Evolutionary conservation across 1,140 invertebrate genomes (phyloP).

Genomic region (Rhagoletis zephyria): DNA sequence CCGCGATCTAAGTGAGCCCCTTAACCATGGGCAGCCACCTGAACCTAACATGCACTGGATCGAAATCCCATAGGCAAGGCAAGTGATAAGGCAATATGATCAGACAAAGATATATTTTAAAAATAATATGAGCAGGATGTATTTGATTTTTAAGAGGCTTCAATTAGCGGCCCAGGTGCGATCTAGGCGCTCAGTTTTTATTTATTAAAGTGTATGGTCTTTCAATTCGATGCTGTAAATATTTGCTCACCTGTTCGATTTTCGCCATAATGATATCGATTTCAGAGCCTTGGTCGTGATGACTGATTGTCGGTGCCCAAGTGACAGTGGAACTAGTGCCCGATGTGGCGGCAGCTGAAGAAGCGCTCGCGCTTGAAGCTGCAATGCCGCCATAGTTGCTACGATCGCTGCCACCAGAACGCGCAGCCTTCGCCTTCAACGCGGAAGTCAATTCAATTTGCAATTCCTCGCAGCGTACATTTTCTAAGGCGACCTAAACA

Average conservation of each 20-base stretch:
- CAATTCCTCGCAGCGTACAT: conserved; percentile 90
- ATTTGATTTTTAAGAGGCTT: too few relatives aligned
- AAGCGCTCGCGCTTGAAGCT: conserved; percentile 53
- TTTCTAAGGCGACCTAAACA: conserved; percentile 83
- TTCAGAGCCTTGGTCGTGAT: conserved; percentile 82
- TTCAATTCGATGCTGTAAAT: neutral
- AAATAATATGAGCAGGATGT: too few relatives aligned
- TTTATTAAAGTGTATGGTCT: too few relatives aligned
- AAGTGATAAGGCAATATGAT: too few relatives aligned
- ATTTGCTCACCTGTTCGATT: conserved; percentile 82
- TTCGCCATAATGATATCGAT: conserved; percentile 95
- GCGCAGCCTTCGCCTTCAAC: conserved; percentile 70
- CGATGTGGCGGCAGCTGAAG: conserved; percentile 63
- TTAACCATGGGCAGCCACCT: too few relatives aligned
- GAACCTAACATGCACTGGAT: too few relatives aligned
- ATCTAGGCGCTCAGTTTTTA: too few relatives aligned
- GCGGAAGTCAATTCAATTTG: conserved; percentile 86
- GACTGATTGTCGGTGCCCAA: conserved; percentile 75
- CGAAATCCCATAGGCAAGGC: too few relatives aligned
- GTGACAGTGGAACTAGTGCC: conserved; percentile 71
- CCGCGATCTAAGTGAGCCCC: too few relatives aligned
- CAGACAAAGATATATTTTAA: too few relatives aligned
- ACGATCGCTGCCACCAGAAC: conserved; percentile 57
- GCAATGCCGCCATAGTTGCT: conserved; percentile 45
- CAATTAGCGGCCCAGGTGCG: too few relatives aligned